Evolutionary conservation across 2,888 invertebrate genomes (phyloP), one percentile per base, ranked within the genome.

Genomic region (Nycteola revayana): DNA sequence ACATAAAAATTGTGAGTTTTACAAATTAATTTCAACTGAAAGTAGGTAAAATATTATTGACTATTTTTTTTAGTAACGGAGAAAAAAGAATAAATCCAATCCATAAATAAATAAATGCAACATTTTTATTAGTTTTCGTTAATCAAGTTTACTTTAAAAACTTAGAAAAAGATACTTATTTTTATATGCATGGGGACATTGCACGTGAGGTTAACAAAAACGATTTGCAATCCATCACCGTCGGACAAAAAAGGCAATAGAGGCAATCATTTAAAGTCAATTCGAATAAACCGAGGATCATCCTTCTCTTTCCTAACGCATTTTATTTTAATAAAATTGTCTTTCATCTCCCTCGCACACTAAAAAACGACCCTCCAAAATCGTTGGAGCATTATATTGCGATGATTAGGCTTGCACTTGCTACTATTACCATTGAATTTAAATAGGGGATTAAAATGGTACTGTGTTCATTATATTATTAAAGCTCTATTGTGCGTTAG

Each of bases 331-430:
- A 30, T 43, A 38, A 39, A 44, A 55, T 47, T 49, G 32, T 38
- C 37, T 47, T 43, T 39, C 54, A 32, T 77, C 73, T 62, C 66
- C 35, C 46, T 78, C 47, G 31, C 61, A 45, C 71, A 37, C 46
- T 69, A 86, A 86, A 56, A 84, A 77, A 59, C 61, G 47, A 66
- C 80, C 84, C 83, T 68, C 66, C 58, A 42, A 47, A 76, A 65
- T 76, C 82, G 69, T 58, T 67, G 82, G 65, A 71, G 80, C 87
- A 85, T 88, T 88, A 88, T 88, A 87, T 86, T 84, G 86, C 81
- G 80, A 88, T 87, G 87, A 88, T 88, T 88, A 87, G 81, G 66
- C 71, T 66, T 75, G 78, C 87, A 88, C 88, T 87, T 87, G 87
- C 86, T 66, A 58, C 61, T 64, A 62, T 54, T 66, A 68, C 77